Evolutionary conservation across 2,888 invertebrate species (phyloP), one percentile per base, ranked within the genome.

Genomic region (Platerodrilus igneus): DNA sequence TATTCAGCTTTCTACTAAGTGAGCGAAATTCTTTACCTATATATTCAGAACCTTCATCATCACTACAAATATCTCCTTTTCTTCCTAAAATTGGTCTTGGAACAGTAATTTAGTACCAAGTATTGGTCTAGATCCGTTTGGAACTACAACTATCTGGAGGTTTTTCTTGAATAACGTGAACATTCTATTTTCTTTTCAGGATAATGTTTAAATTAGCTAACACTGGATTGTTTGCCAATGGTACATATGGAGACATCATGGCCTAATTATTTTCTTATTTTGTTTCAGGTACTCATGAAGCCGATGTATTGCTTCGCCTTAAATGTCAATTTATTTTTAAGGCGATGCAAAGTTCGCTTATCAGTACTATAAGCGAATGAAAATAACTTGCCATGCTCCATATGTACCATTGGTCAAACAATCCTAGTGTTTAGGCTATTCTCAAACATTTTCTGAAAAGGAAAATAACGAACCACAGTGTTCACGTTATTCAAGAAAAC

Each of bases 11-110:
- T 22, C 56, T 49, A 15, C 47, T 53, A 25, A 53, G 42, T 15
- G 56, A 53, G 16, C 55, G 48, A 38, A 55, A 57, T 32, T 59
- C 58, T 27, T 51, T 53, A 9, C 52, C 50, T 10, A 51, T 44
- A 31, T 46, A 54, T 27, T 52, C 50, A n/a, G n/a, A n/a, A 10
- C 41, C 40, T 9, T 41, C 49, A 3, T 39, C 47, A 2, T 36
- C 35, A 17, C 17, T 41, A 15, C 7, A 8, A 10, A 20, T 28
- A 7, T 55, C 55, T 23, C 58, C 56, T 43, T 53, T 53, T 11
- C 59, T 45, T 11, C 61, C 61, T 9, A 61, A 45, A 25, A 61
- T 60, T 4, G 59, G 53, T 25, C 58, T 33, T 6, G 57, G 57
- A 28, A 52, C 0, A 57, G 54, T 22, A 55, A 42, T 7, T 57